These are phyloP conservation scores for Nemopilema nomurai DNA, from an alignment of 30 jellyfish, hydroid and myxozoan genomes.

Conservation along the genomic window DNA sequence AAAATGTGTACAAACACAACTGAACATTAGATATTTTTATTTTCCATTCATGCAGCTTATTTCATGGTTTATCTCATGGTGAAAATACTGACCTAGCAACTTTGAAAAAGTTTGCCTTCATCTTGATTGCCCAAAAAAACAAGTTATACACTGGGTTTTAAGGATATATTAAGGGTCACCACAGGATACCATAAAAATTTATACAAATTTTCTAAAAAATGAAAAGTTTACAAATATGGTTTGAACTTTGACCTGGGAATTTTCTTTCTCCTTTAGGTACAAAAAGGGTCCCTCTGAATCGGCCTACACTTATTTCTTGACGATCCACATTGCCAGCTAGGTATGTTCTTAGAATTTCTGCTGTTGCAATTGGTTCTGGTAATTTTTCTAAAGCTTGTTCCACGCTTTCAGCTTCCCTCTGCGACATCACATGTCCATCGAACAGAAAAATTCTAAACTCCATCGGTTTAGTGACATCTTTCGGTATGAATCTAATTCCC, in stretches of 20 bases:
- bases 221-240: background rate
- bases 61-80: too few species aligned
- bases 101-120: too few species aligned
- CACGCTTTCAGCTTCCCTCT: background rate
- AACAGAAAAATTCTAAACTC: constrained; percentile 7
- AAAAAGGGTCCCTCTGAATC: constrained; percentile 59
- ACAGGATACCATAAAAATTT: too few species aligned
- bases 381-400: background rate
- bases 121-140: too few species aligned
- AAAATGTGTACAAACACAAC: too few species aligned
- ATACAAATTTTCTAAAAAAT: background rate
- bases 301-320: constrained; percentile 44
- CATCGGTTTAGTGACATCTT: constrained; percentile 37
- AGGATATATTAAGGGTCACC: too few species aligned
- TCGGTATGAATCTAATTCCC: constrained; percentile 42
- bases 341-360: constrained; percentile 47
- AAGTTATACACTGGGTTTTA: too few species aligned
- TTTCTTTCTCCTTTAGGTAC: constrained; percentile 59
- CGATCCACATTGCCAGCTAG: constrained; percentile 48
- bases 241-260: constrained; percentile 62
- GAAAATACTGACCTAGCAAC: too few species aligned
- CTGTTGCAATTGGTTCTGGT: constrained; percentile 29
- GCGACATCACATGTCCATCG: constrained; percentile 42
- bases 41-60: too few species aligned
- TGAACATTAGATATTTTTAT: too few species aligned